Base-by-base conservation (phyloP, 2,888 invertebrate species). In the Aspidiotus rigidus region DNA sequence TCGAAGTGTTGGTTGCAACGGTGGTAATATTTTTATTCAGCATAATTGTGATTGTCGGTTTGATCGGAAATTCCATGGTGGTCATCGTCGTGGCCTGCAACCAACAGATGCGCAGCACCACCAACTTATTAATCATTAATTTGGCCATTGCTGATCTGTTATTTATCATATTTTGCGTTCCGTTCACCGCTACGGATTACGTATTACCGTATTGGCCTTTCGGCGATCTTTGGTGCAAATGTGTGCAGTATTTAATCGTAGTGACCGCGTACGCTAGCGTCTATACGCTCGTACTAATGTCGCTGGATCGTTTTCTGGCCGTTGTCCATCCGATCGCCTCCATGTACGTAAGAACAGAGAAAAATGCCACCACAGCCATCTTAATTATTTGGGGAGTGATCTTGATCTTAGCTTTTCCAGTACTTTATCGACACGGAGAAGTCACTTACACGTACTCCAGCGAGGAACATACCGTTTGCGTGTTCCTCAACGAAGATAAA, bases 251-350 rank as follows among this genome's bases (percentile, higher is more conserved):
- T 77, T 84, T 93, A 77, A 90, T 92, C 73, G 90, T 92, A 71
- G 93, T 93, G 54, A 93, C 93, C 39, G 94, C 93, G 41, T 94
- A 93, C 77, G 92, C 91, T 69, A 93, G 93, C 75, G 93, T 95
- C 7, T 95, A 94, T 79, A 95, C 94, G 0, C 81, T 96, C 62
- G 93, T 95, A 1, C 83, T 95, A 72, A 95, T 96, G 94, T 93
- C 93, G 7, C 79, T 94, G 70, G 95, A 96, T 79, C 83, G 88
- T 73, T 96, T 91, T 77, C 83, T 96, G 78, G 95, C 95, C 42
- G 95, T 96, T 2, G 94, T 94, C 1, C 92, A 93, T 78, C 94
- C 95, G 6, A 89, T 95, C 73, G 84, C 88, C 0, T 91, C 92
- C 63, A 92, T 92, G 85, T 87, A 89, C 0, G 83, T 74, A 13